Evolutionary conservation across 2,797 vertebrate species (phyloP).

Genomic region (Karalla daura): DNA sequence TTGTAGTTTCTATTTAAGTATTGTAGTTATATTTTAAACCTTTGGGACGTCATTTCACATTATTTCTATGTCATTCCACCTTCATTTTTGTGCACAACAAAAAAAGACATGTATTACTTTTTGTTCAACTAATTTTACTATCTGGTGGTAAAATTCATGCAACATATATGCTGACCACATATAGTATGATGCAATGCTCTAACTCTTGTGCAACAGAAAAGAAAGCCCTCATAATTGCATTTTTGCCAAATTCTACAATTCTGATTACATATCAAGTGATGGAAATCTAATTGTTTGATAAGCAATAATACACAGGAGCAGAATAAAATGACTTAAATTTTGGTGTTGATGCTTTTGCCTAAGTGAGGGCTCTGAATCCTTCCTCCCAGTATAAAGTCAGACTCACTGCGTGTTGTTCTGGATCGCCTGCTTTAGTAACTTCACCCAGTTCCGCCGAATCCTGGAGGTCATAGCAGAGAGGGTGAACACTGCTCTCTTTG

Average conservation of each 20-base stretch:
- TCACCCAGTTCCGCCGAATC: constrained; percentile 95
- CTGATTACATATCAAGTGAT: background rate
- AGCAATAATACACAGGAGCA: background rate
- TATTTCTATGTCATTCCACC: too few species aligned
- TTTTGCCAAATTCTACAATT: background rate
- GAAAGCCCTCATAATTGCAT: background rate
- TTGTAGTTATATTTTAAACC: too few species aligned
- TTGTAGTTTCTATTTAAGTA: too few species aligned
- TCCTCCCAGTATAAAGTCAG: constrained; percentile 14
- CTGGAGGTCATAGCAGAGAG: constrained; percentile 95
- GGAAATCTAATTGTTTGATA: background rate
- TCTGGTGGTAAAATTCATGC: background rate
- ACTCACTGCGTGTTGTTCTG: constrained; percentile 88
- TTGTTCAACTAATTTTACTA: too few species aligned
- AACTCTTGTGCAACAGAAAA: background rate
- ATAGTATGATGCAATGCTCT: background rate
- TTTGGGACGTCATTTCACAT: too few species aligned
- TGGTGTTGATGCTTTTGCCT: background rate
- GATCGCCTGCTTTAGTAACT: constrained; percentile 90
- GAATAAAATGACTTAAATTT: background rate
- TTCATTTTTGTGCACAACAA: too few species aligned
- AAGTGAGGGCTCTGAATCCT: background rate
- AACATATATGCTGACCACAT: background rate
- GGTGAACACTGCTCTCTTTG: constrained; percentile 88
- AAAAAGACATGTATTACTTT: too few species aligned